Evolutionary conservation across 1,140 invertebrate species (phyloP), one percentile per base, ranked within the genome.

Genomic region (Globodera rostochiensis): DNA sequence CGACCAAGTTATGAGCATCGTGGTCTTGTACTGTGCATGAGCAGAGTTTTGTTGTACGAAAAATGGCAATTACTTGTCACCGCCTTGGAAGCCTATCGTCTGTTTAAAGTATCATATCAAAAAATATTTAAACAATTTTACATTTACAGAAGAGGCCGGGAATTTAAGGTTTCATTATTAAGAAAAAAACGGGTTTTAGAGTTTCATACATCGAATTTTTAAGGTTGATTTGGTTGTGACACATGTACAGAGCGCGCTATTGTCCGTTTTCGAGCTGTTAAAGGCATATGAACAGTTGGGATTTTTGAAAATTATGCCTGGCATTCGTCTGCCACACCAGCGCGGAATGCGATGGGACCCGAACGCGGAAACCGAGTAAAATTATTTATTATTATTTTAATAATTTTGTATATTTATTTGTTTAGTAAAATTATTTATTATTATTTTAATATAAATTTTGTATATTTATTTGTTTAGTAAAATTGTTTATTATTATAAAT

Each of bases 211-310:
- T 36, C 36, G 2, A 36, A 25, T 53, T 60, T 74, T 60, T 4
- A 15, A 79, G 57, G 82, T 84, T 69, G 80, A 83, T 84, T 57
- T 83, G 19, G 80, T 82, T 4, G 81, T 82, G 9, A 46, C 81
- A 13, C 80, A 82, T 69, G 46, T 82, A 7, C 66, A 82, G 45
- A 82, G 81, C 57, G 81, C 71, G 15, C 47, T 81, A 9, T 46
- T 57, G 19, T 15, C 66, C n/a, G 49, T 82, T 7, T 74, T 70
- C 36, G n/a, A 71, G 21, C 70, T 82, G 53, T 66, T 82, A 36
- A 71, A 80, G 50, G 64, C 66, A 21, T 82, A 82, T 66, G 81
- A 82, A 69, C 49, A 36, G n/a, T 67, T 80, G 15, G 82, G 82
- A 8, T 53, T 83, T 19, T 45, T 83, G 8, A 57, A 53, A 13